Evolutionary conservation across 2,113 vertebrate genomes (phyloP).

Genomic region (Rhabdomys dilectus): DNA sequence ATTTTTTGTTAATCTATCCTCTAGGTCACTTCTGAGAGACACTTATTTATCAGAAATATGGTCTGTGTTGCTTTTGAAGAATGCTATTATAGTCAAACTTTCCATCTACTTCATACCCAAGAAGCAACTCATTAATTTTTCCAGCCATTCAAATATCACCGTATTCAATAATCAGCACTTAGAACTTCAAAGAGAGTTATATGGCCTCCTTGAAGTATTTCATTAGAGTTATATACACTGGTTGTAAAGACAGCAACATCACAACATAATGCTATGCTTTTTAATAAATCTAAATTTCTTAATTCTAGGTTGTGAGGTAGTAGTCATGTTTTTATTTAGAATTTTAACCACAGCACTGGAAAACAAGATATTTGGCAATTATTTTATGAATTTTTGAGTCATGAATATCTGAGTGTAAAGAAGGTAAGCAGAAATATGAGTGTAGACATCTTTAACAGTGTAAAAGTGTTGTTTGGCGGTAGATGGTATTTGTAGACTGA

Average conservation of each 20-base stretch:
- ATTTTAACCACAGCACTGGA: neutral
- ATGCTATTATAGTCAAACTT: neutral
- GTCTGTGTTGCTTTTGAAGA: neutral
- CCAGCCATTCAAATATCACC: neutral
- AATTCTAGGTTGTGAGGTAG: neutral
- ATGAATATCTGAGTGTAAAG: neutral
- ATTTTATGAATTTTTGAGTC: neutral
- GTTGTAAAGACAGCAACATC: neutral
- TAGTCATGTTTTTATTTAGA: neutral
- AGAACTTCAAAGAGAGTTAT: neutral
- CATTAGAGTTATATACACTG: neutral
- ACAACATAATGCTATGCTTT: neutral
- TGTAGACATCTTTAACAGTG: neutral
- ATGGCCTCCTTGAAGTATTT: neutral
- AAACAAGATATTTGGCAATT: neutral
- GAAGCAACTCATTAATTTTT: neutral
- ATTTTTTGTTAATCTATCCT: neutral
- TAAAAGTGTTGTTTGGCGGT: neutral
- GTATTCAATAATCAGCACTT: neutral
- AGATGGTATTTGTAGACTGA: neutral
- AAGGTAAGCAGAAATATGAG: neutral
- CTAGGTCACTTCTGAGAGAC: neutral
- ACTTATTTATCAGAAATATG: neutral
- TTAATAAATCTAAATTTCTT: neutral
- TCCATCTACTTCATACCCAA: neutral